A percentile compares a stretch with the other conserved stretches of the same genome.
phyloP scores from a whole-genome alignment of 2,888 invertebrate species.

The Scelioninae gen. 2 region DNA sequence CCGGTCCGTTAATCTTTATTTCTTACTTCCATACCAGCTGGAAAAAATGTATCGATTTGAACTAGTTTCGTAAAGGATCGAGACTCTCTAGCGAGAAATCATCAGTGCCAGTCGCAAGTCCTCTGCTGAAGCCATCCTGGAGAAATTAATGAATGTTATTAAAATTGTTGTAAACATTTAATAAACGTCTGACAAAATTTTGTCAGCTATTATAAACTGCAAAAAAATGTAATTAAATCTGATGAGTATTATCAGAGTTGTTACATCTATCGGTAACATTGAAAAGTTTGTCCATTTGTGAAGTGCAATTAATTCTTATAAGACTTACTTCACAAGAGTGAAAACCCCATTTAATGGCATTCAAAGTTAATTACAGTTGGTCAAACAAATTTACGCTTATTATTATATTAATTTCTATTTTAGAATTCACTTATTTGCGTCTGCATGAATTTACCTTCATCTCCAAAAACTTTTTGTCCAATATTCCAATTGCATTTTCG shows the following conservation, averaged over 20 bases:
- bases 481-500: conserved; percentile 85
- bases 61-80: conserved; percentile 89
- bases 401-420: background rate
- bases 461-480: conserved; percentile 87
- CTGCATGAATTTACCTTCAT: conserved; percentile 82
- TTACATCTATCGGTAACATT: too few relatives aligned
- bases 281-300: too few relatives aligned
- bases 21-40: conserved; percentile 55
- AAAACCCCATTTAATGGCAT: background rate
- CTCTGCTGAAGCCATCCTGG: conserved; percentile 93
- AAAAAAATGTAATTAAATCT: too few relatives aligned
- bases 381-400: background rate
- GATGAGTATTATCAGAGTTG: too few relatives aligned
- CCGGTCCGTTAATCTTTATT: conserved; percentile 8
- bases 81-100: conserved; percentile 96
- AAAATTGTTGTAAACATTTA: too few relatives aligned
- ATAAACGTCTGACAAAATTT: too few relatives aligned
- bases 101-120: conserved; percentile 91
- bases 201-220: too few relatives aligned
- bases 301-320: too few relatives aligned
- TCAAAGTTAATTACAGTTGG: background rate
- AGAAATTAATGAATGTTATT: conserved; percentile 63
- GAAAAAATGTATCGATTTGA: conserved; percentile 47
- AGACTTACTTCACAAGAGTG: background rate
- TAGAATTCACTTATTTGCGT: conserved; percentile 20